phyloP scores from a whole-genome alignment of 1,140 invertebrate species.

The Sesamia nonagrioides region DNA sequence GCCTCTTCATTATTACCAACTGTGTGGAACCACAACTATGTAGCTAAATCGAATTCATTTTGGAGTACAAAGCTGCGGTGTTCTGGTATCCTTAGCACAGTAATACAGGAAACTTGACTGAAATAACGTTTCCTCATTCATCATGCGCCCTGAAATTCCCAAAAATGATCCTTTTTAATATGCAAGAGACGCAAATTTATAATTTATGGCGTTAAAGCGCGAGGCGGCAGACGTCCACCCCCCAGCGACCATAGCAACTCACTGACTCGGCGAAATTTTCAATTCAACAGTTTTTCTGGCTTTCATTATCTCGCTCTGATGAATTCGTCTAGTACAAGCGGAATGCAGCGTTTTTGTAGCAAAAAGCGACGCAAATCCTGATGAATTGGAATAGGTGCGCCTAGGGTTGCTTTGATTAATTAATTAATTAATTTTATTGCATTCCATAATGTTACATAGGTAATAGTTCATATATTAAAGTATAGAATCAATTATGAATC shows the following conservation, averaged over 20 bases:
- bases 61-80: conserved; percentile 2
- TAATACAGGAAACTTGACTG: background rate
- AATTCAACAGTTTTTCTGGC: conserved; percentile 41
- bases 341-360: conserved; percentile 24
- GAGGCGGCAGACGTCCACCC: background rate
- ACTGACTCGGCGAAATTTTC: conserved; percentile 31
- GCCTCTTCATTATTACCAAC: conserved; percentile 3
- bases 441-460: too few species aligned
- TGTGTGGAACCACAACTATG: background rate
- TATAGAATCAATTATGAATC: too few species aligned
- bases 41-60: background rate
- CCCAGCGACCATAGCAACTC: conserved; percentile 1
- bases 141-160: background rate
- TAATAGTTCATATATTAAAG: too few species aligned
- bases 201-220: conserved; percentile 29
- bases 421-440: too few species aligned
- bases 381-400: background rate
- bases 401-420: conserved; percentile 19
- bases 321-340: conserved; percentile 28
- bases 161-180: conserved; percentile 24
- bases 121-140: background rate
- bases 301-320: conserved; percentile 28
- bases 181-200: conserved; percentile 30
- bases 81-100: background rate
- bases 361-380: background rate